Evolutionary conservation across 1,140 invertebrate species (phyloP).

Genomic region (Trachelipus rathkii): DNA sequence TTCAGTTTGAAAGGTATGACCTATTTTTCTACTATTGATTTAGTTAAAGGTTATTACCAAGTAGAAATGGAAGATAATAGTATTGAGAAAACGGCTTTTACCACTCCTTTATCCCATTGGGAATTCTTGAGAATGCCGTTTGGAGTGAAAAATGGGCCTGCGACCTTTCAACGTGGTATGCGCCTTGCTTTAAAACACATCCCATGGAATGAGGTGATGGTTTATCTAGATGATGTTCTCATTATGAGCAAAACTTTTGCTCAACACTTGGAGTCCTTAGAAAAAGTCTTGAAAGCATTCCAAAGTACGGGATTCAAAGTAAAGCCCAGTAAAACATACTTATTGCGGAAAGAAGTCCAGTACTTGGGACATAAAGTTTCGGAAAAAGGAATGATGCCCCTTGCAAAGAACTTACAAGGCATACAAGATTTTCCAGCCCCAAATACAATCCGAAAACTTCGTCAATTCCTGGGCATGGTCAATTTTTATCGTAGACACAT

Average conservation of each 20-base stretch:
- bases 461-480: not conserved
- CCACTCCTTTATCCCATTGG: conserved; percentile 19
- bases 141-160: conserved; percentile 18
- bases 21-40: conserved; percentile 18
- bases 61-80: conserved; percentile 17
- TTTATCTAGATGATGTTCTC: not conserved
- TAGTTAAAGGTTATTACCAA: conserved; percentile 26
- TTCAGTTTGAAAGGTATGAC: not conserved
- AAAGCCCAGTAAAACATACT: not conserved
- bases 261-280: not conserved
- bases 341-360: not conserved
- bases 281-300: not conserved
- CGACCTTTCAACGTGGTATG: not conserved
- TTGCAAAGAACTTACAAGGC: not conserved
- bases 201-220: not conserved
- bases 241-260: not conserved
- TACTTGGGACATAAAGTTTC: not conserved
- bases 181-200: not conserved
- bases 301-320: not conserved
- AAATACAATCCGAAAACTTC: not conserved
- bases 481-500: not conserved
- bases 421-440: not conserved
- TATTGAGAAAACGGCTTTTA: conserved; percentile 21
- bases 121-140: conserved; percentile 19
- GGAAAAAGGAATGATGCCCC: not conserved